A percentile compares a stretch with the other conserved stretches of the same genome.
phyloP scores from a whole-genome alignment of 2,797 vertebrate species.

The Bovichtus diacanthus region DNA sequence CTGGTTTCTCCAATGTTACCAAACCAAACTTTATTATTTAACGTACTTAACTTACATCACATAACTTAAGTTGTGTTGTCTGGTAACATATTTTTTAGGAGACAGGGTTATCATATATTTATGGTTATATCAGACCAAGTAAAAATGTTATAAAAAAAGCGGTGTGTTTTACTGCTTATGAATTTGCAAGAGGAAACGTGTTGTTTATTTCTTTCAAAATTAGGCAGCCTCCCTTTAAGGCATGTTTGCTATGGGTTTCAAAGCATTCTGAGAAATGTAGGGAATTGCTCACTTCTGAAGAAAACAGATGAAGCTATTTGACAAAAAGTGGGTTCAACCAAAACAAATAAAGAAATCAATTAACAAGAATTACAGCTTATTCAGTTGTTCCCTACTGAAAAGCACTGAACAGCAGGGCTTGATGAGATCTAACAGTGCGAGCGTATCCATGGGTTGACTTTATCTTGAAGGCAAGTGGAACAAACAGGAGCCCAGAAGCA shows the following conservation, averaged over 20 bases:
- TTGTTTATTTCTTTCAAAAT: neutral
- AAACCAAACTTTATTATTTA: no score
- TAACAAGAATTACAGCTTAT: slow-evolving; percentile 6
- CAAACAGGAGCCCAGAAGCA: slow-evolving; percentile 60
- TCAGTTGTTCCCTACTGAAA: neutral
- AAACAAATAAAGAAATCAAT: neutral
- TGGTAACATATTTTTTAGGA: no score
- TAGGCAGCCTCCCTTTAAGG: neutral
- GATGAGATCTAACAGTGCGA: slow-evolving; percentile 49
- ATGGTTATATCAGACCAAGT: no score
- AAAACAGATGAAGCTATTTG: neutral
- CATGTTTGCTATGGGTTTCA: neutral
- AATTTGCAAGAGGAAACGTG: neutral
- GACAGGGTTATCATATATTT: no score
- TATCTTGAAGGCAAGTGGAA: slow-evolving; percentile 61
- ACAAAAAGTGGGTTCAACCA: slow-evolving; percentile 1
- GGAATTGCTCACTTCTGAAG: neutral
- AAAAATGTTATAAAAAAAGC: no score
- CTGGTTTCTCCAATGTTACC: no score
- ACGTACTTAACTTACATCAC: no score
- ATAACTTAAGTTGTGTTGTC: no score
- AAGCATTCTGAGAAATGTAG: neutral
- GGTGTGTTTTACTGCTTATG: neutral
- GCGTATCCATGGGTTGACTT: slow-evolving; percentile 40
- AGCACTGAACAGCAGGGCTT: slow-evolving; percentile 11